Conservation (phyloP, 2,888 invertebrate genomes). For the Charanyca ferruginea region DNA sequence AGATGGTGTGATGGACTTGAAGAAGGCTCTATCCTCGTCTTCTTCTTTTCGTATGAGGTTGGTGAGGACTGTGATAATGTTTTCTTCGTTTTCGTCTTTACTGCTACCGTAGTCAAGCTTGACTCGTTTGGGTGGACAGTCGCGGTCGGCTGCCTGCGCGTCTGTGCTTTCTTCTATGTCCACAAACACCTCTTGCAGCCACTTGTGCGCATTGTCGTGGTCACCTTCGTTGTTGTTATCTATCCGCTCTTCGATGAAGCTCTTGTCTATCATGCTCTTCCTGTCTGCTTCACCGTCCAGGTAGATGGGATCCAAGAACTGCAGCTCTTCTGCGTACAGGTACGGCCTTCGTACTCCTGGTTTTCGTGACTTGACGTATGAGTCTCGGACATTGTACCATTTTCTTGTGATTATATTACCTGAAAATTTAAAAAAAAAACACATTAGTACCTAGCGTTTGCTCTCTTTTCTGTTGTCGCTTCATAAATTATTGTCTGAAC, state of each 20-base stretch:
- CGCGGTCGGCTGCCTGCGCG: constrained; percentile 31
- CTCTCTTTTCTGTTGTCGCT: not conserved
- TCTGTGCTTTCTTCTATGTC: constrained; percentile 68
- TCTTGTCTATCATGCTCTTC: constrained; percentile 46
- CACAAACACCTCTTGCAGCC: constrained; percentile 74
- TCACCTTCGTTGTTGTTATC: constrained; percentile 62
- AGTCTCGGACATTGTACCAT: constrained; percentile 78
- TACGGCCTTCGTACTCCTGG: constrained; percentile 68
- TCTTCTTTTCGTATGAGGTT: constrained; percentile 80
- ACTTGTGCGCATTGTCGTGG: constrained; percentile 68
- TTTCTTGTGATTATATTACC: constrained; percentile 74
- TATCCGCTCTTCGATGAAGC: constrained; percentile 56
- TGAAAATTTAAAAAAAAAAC: constrained; percentile 48
- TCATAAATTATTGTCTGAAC: not conserved
- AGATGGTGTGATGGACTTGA: constrained; percentile 79
- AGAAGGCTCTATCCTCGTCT: constrained; percentile 83
- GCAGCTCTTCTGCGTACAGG: constrained; percentile 72
- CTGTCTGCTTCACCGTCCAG: constrained; percentile 48
- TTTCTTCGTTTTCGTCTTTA: constrained; percentile 66
- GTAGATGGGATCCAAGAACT: constrained; percentile 72
- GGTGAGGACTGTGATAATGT: constrained; percentile 72
- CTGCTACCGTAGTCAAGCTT: constrained; percentile 59
- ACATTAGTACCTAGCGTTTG: not conserved
- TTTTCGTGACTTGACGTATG: constrained; percentile 75
- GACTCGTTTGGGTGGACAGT: constrained; percentile 57